Evolutionary conservation across 30 jellyfish, hydroid and myxozoan species (phyloP).

Genomic region (Cassiopea xamachana): DNA sequence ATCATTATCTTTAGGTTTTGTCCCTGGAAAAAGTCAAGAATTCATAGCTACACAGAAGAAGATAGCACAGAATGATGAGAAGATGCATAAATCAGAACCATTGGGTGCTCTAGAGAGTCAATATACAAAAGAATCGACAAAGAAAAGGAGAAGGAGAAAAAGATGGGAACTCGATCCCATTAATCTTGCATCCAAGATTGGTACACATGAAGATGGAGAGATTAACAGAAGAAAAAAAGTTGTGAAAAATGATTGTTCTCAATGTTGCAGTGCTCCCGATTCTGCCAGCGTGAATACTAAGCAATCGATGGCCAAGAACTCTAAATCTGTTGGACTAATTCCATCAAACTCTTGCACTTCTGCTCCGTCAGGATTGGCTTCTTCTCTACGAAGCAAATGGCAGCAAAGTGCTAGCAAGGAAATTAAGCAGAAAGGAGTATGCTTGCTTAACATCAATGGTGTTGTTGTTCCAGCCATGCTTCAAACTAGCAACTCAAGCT

Average conservation of each 20-base stretch:
- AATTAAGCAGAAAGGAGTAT: not conserved
- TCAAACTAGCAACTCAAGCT: not conserved
- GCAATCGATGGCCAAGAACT: not conserved
- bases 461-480: constrained; percentile 31
- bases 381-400: not conserved
- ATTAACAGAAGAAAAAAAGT: not conserved
- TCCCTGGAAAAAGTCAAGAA: not conserved
- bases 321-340: not conserved
- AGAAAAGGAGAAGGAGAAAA: not conserved
- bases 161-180: not conserved
- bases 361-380: not conserved
- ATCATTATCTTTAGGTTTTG: not conserved
- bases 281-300: not conserved
- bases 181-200: not conserved
- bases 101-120: too few relatives aligned
- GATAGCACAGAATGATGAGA: not conserved
- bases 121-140: not conserved
- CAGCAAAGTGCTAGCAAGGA: not conserved
- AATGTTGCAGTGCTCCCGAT: not conserved
- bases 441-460: constrained; percentile 45
- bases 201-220: not conserved
- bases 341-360: not conserved
- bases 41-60: not conserved
- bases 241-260: not conserved
- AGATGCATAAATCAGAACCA: not conserved